Conservation (phyloP, 1,140 invertebrate species). For the Sminthurides bifidus region DNA sequence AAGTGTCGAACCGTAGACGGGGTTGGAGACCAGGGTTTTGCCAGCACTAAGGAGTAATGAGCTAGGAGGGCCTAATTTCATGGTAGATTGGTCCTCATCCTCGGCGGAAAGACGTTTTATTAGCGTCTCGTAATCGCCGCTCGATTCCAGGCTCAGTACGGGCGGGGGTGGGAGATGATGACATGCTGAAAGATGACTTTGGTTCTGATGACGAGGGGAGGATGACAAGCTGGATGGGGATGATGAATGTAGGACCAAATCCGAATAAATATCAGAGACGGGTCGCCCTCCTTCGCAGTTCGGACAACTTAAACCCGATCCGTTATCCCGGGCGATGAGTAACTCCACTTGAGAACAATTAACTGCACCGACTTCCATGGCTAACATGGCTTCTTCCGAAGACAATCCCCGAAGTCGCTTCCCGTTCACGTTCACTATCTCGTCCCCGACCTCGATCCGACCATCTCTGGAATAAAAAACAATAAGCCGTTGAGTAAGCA, state of each 20-base stretch:
- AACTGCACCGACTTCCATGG: slow-evolving; percentile 37
- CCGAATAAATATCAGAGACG: too few species aligned
- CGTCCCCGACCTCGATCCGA: slow-evolving; percentile 42
- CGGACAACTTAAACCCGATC: too few species aligned
- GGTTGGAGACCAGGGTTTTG: too few species aligned
- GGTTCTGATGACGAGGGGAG: too few species aligned
- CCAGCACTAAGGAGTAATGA: too few species aligned
- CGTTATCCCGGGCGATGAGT: slow-evolving; percentile 38
- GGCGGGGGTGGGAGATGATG: not conserved
- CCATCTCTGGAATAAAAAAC: slow-evolving; percentile 39
- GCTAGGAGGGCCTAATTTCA: not conserved
- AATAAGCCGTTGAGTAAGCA: too few species aligned
- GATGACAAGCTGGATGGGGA: too few species aligned
- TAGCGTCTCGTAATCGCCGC: not conserved
- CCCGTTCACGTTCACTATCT: slow-evolving; percentile 46
- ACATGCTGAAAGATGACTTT: not conserved
- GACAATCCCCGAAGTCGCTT: slow-evolving; percentile 41
- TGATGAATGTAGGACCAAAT: too few species aligned
- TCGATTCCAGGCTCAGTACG: too few species aligned
- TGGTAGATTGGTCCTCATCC: not conserved
- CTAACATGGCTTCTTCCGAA: slow-evolving; percentile 40
- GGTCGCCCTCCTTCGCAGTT: too few species aligned
- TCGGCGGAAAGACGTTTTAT: not conserved
- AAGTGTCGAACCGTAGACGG: not conserved
- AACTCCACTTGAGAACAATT: slow-evolving; percentile 40